Conservation (phyloP, 2,113 vertebrate species). For the Pteronura brasiliensis region DNA sequence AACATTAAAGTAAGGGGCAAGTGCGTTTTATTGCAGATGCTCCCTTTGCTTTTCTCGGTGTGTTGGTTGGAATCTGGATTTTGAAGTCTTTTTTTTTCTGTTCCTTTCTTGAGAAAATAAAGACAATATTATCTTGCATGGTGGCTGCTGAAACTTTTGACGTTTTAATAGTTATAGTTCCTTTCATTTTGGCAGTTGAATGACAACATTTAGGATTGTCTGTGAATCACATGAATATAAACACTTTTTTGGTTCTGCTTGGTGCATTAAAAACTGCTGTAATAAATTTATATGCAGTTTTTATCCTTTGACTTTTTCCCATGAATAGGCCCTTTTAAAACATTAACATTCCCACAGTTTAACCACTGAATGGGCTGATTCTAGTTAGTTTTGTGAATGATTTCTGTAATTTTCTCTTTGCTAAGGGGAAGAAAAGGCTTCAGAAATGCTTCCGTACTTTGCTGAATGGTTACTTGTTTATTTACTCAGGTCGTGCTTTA, state of each 20-base stretch:
- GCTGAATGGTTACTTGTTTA: slow-evolving; percentile 56
- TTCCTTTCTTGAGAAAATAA: slow-evolving; percentile 48
- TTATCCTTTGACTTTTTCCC: slow-evolving; percentile 68
- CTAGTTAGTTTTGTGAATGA: slow-evolving; percentile 58
- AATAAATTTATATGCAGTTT: slow-evolving; percentile 76
- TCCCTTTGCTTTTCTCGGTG: neutral
- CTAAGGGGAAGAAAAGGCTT: neutral
- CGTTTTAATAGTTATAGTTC: slow-evolving; percentile 64
- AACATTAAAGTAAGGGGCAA: neutral
- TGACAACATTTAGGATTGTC: slow-evolving; percentile 53
- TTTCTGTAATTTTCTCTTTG: slow-evolving; percentile 45
- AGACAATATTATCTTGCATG: neutral
- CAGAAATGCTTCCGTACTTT: slow-evolving; percentile 21
- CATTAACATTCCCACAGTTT: slow-evolving; percentile 51
- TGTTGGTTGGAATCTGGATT: slow-evolving; percentile 29
- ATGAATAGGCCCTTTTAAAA: slow-evolving; percentile 52
- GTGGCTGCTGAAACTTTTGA: slow-evolving; percentile 64
- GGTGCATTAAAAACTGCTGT: slow-evolving; percentile 58
- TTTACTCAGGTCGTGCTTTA: neutral
- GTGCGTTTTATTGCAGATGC: neutral
- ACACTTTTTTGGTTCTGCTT: slow-evolving; percentile 68
- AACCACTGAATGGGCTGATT: slow-evolving; percentile 65
- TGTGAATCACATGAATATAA: slow-evolving; percentile 64
- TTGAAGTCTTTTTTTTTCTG: neutral
- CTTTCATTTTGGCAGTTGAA: slow-evolving; percentile 61